Base-by-base conservation (phyloP, 2,888 invertebrate species). In the Hartigia nigra region DNA sequence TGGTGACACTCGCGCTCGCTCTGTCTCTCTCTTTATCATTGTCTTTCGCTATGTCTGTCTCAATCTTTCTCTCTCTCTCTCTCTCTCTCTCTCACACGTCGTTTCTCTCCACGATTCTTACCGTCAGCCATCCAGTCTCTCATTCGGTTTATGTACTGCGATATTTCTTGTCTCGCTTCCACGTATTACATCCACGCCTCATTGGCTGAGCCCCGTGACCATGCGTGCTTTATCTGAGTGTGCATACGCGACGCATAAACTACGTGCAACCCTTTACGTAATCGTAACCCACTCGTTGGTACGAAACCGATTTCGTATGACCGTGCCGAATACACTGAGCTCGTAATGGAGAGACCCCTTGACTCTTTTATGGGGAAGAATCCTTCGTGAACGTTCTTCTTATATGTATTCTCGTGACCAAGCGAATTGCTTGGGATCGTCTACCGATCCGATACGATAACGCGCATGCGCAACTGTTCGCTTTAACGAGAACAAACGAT, bases 1-100 rank as follows among this genome's bases (percentile, higher is more conserved):
- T 78, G 80, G 81, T 82, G 84, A 85, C 84, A 84, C 83, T 84
- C 82, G 83, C 81, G 81, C 85, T 84, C 82, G 80, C 85, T 80
- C 80, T 79, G 80, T 77, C 79, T 80, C 78, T 77, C 74, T 55
- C 32, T 74, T 12, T 1, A 31, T 12, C n/a, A 12, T 4, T 55
- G 3, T 23, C 5, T 12, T 5, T 0, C 14, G 23, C 14, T 23
- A 55, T 9, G 9, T 23, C 55, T 9, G 55, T 55, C 55, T 55
- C 55, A 0, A 3, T 31, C 70, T 31, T 35, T 55, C 12, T 80
- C 72, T 82, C 37, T 81, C 79, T 79, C 74, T 80, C 74, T 75
- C 75, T 80, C 70, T 80, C 79, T 80, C 80, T 76, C 79, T 77
- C 72, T 76, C 76, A 12, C 72, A 74, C 75, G 75, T 69, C 35